These are phyloP conservation scores for Halcyon malimbica DNA, from an alignment of 2,113 vertebrate species.

Conservation along the genomic window DNA sequence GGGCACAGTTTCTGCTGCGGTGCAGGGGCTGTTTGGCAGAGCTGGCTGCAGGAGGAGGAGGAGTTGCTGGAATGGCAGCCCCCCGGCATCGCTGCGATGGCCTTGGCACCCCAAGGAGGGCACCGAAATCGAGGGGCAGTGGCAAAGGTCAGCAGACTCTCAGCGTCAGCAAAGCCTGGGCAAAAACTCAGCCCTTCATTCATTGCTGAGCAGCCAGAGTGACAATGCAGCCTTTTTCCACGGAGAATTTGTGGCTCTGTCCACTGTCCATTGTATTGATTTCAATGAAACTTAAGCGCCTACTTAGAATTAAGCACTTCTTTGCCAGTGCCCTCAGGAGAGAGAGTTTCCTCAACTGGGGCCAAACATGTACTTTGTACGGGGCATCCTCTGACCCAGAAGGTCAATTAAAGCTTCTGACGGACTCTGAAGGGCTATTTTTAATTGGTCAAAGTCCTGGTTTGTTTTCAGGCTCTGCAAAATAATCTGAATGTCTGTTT, in stretches of 20 bases:
- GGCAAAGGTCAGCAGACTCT: constrained; percentile 53
- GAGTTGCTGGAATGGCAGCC: neutral
- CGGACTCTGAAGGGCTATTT: constrained; percentile 6
- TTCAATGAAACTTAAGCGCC: neutral
- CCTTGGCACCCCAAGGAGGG: neutral
- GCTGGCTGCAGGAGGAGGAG: neutral
- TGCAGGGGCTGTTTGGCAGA: neutral
- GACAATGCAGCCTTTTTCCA: constrained; percentile 26
- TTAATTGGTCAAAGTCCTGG: constrained; percentile 22
- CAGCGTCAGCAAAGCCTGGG: neutral
- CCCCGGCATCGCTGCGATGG: rapidly evolving
- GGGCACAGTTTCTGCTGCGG: rapidly evolving
- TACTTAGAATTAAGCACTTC: constrained; percentile 13
- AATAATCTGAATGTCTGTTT: constrained; percentile 31
- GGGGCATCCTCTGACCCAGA: constrained; percentile 31
- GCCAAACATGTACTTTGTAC: constrained; percentile 53
- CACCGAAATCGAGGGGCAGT: rapidly evolving
- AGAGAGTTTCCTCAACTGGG: constrained; percentile 33
- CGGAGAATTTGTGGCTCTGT: neutral
- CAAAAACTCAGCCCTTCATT: constrained; percentile 27
- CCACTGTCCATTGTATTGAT: constrained; percentile 53
- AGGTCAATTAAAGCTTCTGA: constrained; percentile 19
- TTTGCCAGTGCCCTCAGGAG: constrained; percentile 33
- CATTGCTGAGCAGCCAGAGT: neutral
- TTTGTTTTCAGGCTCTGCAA: constrained; percentile 28